Conservation (phyloP, 2,888 invertebrate species). For the Antitype chi region DNA sequence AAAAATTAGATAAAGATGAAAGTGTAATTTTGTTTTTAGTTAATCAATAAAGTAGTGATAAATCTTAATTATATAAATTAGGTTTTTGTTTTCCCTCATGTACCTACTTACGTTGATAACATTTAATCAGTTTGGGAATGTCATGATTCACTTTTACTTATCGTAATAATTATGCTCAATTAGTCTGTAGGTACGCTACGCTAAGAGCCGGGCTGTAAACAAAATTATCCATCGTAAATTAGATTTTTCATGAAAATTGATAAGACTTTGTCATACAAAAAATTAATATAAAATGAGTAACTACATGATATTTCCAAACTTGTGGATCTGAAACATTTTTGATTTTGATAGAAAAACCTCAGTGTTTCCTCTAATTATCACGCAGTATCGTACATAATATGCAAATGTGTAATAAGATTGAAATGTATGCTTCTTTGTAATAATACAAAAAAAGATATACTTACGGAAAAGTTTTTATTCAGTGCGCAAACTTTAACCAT, state of each 20-base stretch:
- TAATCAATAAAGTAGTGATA: slow-evolving; percentile 51
- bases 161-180: slow-evolving; percentile 1
- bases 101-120: slow-evolving; percentile 13
- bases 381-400: too few species aligned
- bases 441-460: too few species aligned
- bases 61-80: slow-evolving; percentile 42
- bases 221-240: neutral
- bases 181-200: neutral
- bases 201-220: neutral
- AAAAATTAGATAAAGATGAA: slow-evolving; percentile 40
- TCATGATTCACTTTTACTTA: slow-evolving; percentile 27
- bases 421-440: too few species aligned
- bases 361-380: too few species aligned
- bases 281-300: too few species aligned
- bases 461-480: too few species aligned
- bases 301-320: too few species aligned
- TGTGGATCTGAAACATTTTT: too few species aligned
- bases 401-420: too few species aligned
- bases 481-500: too few species aligned
- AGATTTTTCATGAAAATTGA: neutral
- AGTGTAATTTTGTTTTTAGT: slow-evolving; percentile 49
- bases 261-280: too few species aligned
- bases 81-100: slow-evolving; percentile 34
- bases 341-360: too few species aligned
- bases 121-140: slow-evolving; percentile 15